Conservation (phyloP, 2,888 invertebrate species). For the Euplagia quadripunctaria region DNA sequence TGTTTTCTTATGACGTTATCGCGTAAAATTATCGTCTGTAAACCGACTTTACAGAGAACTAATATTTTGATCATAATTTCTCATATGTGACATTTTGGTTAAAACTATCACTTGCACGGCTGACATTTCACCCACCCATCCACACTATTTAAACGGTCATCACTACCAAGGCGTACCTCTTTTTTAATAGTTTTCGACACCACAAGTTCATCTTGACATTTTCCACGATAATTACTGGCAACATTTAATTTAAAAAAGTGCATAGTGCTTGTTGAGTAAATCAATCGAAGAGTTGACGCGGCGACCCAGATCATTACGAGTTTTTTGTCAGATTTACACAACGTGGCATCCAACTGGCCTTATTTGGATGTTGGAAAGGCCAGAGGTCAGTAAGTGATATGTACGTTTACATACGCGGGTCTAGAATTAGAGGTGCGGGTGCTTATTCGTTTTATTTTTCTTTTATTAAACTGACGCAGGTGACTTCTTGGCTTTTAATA, state of each 20-base stretch:
- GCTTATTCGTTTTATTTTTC: neutral
- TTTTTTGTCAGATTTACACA: conserved; percentile 58
- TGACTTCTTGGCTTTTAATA: neutral
- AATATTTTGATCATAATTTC: no score
- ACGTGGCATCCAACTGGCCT: conserved; percentile 42
- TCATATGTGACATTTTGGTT: conserved; percentile 8
- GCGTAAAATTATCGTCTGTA: no score
- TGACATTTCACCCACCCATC: conserved; percentile 22
- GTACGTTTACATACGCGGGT: neutral
- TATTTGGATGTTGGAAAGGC: conserved; percentile 42
- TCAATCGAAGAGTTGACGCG: conserved; percentile 42
- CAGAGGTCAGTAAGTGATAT: conserved; percentile 17
- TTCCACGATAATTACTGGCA: conserved; percentile 46
- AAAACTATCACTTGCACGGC: conserved; percentile 10
- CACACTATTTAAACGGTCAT: conserved; percentile 11
- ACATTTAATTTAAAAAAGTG: conserved; percentile 49
- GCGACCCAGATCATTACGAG: conserved; percentile 53
- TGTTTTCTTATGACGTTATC: no score
- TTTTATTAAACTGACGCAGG: neutral
- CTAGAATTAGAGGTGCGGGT: neutral
- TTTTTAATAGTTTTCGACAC: conserved; percentile 41
- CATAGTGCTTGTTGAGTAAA: conserved; percentile 39
- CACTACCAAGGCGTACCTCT: conserved; percentile 44
- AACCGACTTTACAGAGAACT: no score
- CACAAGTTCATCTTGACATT: conserved; percentile 68